Evolutionary conservation across 1,140 invertebrate genomes (phyloP), one percentile per base, ranked within the genome.

Genomic region (Lutraria rhynchaena): DNA sequence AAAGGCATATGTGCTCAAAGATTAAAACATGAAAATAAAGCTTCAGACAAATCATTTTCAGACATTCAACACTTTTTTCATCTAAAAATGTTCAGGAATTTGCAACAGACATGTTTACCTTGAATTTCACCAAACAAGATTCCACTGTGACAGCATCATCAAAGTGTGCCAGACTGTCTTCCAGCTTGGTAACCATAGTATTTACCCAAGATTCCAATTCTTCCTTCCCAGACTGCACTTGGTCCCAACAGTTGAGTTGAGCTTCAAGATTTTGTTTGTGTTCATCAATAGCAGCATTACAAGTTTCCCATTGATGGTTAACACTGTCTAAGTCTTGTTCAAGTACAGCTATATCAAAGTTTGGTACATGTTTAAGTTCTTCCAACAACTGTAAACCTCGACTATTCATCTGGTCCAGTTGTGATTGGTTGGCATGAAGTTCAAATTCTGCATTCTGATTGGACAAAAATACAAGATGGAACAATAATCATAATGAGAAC

Each of bases 231-330:
- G 96, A 96, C 73, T 97, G 95, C 7, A 98, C 96, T 91, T 98
- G 96, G 85, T 97, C 96, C 97, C 97, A 98, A 60, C 98, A 95
- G 5, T 97, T 95, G 0, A 96, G 93, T 90, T 98, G 96, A 0
- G 96, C 96, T 91, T 99, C 97, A 53, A 96, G 95, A 58, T 95
- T 95, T 91, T 97, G 83, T 69, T 85, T 86, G 75, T 90, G 88
- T 17, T 87, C 81, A 95, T 89, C 87, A 57, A 91, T 84, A 19
- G 83, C 83, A 86, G 95, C 94, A 86, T 96, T 95, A 19, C 94
- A 93, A 61, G 95, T 94, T 85, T 96, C 95, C 95, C 96, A 98
- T n/a, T 94, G 93, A 31, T 95, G 94, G 84, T 92, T 92, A 53
- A 91, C 82, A 17, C 87, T 83, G 55, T 90, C 87, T 29, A 91